These are phyloP conservation scores for Heliconius nattereri DNA, from an alignment of 1,140 invertebrate genomes.

Conservation along the genomic window DNA sequence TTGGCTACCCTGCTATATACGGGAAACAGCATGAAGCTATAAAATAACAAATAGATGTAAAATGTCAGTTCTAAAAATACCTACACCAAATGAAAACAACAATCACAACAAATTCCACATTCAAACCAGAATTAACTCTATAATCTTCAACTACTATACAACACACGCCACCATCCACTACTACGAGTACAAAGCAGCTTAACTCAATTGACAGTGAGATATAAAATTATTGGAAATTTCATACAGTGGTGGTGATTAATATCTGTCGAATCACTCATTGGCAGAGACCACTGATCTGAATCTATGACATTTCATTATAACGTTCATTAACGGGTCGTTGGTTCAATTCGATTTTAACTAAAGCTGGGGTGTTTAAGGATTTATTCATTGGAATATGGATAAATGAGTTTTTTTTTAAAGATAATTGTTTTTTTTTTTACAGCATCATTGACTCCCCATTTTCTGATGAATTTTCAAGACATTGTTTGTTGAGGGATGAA, in stretches of 20 bases:
- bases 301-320: constrained; percentile 17
- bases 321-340: constrained; percentile 16
- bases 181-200: background rate
- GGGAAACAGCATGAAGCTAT: too few species aligned
- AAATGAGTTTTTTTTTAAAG: background rate
- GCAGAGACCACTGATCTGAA: constrained; percentile 12
- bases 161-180: background rate
- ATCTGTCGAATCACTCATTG: constrained; percentile 10
- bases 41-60: too few species aligned
- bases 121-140: background rate
- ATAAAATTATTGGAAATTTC: constrained; percentile 18
- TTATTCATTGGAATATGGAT: background rate
- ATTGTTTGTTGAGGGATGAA: too few species aligned
- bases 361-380: background rate
- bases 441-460: too few species aligned
- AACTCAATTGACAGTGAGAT: constrained; percentile 7
- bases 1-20: too few species aligned
- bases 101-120: background rate
- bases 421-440: background rate
- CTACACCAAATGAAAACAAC: background rate
- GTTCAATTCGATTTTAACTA: constrained; percentile 5
- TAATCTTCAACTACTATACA: background rate
- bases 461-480: too few species aligned
- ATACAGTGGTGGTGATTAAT: constrained; percentile 16
- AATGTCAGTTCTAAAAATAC: too few species aligned